Evolutionary conservation across 2,888 invertebrate genomes (phyloP).

Genomic region (Epistrophella euchroma): DNA sequence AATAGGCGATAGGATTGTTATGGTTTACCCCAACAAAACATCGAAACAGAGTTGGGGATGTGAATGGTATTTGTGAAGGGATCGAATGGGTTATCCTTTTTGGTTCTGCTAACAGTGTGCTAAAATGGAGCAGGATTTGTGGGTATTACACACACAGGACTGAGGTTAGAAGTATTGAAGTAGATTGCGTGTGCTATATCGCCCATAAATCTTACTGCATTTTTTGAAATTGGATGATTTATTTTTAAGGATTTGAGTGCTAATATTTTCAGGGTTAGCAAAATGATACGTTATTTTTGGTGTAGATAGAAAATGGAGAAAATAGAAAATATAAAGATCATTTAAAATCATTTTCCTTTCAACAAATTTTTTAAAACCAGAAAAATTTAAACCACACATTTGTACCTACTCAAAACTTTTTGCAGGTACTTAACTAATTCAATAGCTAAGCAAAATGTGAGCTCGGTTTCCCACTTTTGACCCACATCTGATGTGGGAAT

Average conservation of each 20-base stretch:
- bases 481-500: slow-evolving; percentile 71
- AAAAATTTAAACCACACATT: slow-evolving; percentile 49
- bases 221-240: slow-evolving; percentile 1
- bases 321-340: no score
- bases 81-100: slow-evolving; percentile 61
- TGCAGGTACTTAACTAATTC: slow-evolving; percentile 23
- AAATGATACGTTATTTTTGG: no score
- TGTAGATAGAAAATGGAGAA: no score
- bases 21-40: slow-evolving; percentile 29
- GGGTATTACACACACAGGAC: not conserved
- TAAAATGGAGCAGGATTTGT: slow-evolving; percentile 31
- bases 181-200: not conserved
- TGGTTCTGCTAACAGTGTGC: slow-evolving; percentile 32
- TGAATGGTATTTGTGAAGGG: slow-evolving; percentile 53
- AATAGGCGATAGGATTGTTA: slow-evolving; percentile 68
- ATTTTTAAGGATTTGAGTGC: not conserved
- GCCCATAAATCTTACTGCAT: not conserved
- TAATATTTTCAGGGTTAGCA: not conserved
- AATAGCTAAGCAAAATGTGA: slow-evolving; percentile 14
- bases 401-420: slow-evolving; percentile 27
- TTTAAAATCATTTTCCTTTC: not conserved
- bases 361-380: not conserved
- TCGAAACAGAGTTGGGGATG: not conserved
- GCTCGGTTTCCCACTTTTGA: slow-evolving; percentile 72
- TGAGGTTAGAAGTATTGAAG: slow-evolving; percentile 4